Evolutionary conservation across 1,140 invertebrate genomes (phyloP), one percentile per base, ranked within the genome.

Genomic region (Bombyx mandarina): DNA sequence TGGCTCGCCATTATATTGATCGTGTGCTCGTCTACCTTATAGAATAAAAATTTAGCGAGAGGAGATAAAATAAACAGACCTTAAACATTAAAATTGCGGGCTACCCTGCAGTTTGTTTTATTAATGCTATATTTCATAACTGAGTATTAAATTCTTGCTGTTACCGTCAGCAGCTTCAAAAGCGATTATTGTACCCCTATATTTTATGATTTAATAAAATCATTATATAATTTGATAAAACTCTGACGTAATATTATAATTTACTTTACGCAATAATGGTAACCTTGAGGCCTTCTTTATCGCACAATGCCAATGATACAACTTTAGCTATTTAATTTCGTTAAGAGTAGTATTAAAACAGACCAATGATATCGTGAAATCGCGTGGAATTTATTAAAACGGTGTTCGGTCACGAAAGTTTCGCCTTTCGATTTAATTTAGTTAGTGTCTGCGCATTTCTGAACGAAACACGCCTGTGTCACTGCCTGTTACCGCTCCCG

Each of bases 301-400:
- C 72, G 50, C 62, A 69, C 58, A 62, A 64, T 56, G 56, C 52
- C 53, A 65, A 62, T 65, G 53, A 53, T 12, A 35, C 45, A 47
- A 65, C 57, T 66, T 49, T 56, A 54, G 54, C 58, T 56, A 69
- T 69, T 35, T 73, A 73, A 66, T 60, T 66, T 62, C 63, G 57
- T 56, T 58, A 54, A 58, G 54, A 47, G 56, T 70, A 65, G 56
- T 70, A 65, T 61, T 66, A 73, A 68, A 69, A 75, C 61, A 70
- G 62, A 62, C 62, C 61, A 71, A 68, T 70, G 66, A 75, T 80
- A 77, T 71, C 67, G 67, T 73, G 64, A 72, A 74, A 71, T 71
- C 66, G 64, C 63, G 60, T 49, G 67, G 56, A 49, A 65, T 62
- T 67, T 60, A 60, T 62, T 45, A 55, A 61, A 73, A 75, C 66